Percentiles rank a stretch among this genome's conserved stretches.
Evolutionary conservation across 2,888 invertebrate genomes (phyloP).

Genomic region (Spodoptera picta): DNA sequence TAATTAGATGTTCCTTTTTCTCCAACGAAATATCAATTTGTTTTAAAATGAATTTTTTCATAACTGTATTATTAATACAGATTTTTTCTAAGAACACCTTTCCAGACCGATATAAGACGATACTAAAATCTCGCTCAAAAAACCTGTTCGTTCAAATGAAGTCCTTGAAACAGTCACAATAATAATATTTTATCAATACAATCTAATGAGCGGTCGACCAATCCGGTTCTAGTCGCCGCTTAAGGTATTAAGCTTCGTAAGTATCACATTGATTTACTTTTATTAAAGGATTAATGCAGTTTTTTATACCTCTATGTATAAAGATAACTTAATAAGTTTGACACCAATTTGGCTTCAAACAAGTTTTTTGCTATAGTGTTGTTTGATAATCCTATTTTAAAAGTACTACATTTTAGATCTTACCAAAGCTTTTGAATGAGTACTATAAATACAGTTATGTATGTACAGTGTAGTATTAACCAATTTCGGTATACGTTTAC

Average conservation of each 20-base stretch:
- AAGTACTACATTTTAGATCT: neutral
- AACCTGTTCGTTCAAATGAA: constrained; percentile 26
- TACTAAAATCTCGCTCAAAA: constrained; percentile 3
- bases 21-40: too few relatives aligned
- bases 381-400: neutral
- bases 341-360: constrained; percentile 7
- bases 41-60: too few relatives aligned
- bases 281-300: constrained; percentile 18
- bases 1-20: too few relatives aligned
- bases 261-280: constrained; percentile 22
- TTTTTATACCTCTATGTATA: constrained; percentile 18
- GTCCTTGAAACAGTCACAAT: constrained; percentile 20
- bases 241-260: constrained; percentile 19
- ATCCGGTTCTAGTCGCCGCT: constrained; percentile 20
- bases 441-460: neutral
- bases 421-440: constrained; percentile 15
- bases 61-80: too few relatives aligned
- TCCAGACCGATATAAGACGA: neutral
- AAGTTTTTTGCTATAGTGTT: neutral
- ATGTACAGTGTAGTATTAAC: constrained; percentile 15
- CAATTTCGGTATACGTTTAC: constrained; percentile 11
- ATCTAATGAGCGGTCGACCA: constrained; percentile 17
- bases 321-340: constrained; percentile 5
- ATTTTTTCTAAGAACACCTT: neutral
- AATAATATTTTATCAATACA: constrained; percentile 34